Conservation (phyloP, 2,797 vertebrate genomes). For the Leuciscus waleckii region DNA sequence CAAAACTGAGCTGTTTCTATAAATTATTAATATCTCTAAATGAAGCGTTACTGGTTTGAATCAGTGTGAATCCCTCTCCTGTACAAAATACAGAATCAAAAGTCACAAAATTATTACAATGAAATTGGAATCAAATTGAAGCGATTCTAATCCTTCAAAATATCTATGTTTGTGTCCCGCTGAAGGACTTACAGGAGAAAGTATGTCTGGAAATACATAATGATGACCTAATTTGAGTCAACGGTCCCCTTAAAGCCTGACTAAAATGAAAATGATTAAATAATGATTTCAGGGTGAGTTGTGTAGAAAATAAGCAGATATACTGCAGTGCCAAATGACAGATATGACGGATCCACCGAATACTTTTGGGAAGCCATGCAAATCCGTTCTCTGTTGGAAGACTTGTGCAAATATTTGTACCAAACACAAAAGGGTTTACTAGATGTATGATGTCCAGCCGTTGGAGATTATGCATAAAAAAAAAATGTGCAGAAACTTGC, state of each 20-base stretch:
- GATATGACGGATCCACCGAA: conserved; percentile 4
- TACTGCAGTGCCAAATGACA: not conserved
- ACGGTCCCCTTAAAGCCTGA: not conserved
- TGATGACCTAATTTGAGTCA: not conserved
- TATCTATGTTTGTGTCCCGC: too few species aligned
- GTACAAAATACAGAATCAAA: not conserved
- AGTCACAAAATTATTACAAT: not conserved
- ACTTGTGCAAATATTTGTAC: conserved; percentile 29
- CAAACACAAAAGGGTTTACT: conserved; percentile 36
- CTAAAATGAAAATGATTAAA: not conserved
- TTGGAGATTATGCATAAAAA: conserved; percentile 22
- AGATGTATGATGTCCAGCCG: conserved; percentile 38
- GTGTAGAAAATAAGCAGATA: conserved; percentile 18
- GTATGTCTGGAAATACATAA: not conserved
- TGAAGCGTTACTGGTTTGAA: not conserved
- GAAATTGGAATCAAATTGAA: not conserved
- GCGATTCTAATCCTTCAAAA: not conserved
- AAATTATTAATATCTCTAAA: not conserved
- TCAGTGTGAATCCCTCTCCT: not conserved
- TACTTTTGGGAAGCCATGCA: conserved; percentile 15
- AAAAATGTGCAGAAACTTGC: conserved; percentile 15
- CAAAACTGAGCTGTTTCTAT: not conserved
- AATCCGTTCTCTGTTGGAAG: conserved; percentile 6
- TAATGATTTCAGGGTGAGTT: not conserved
- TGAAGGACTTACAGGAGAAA: not conserved